Evolutionary conservation across 2,888 invertebrate genomes (phyloP).

Genomic region (Calliopum simillimum): DNA sequence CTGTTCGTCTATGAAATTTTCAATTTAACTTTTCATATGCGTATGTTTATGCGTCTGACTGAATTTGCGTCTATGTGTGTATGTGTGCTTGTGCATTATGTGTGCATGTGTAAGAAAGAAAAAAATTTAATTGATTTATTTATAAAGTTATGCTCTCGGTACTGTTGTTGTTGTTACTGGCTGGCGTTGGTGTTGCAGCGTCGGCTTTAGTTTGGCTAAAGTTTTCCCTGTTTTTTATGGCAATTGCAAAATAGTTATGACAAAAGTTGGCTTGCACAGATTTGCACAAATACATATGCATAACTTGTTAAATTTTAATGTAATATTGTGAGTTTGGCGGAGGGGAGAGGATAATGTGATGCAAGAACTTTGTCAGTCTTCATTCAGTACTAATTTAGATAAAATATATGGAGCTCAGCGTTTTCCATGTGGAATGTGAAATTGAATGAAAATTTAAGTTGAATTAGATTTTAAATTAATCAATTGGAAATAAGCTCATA

Average conservation of each 20-base stretch:
- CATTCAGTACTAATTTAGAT: too few relatives aligned
- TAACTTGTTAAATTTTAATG: conserved; percentile 10
- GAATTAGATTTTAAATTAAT: too few relatives aligned
- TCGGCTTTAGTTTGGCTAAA: not conserved
- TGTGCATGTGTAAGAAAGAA: too few relatives aligned
- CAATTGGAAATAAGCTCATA: too few relatives aligned
- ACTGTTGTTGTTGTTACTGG: not conserved
- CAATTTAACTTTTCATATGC: conserved; percentile 27
- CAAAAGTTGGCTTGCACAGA: conserved; percentile 7
- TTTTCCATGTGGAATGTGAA: too few relatives aligned
- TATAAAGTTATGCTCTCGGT: not conserved
- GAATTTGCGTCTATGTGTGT: too few relatives aligned
- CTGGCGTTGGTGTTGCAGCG: not conserved
- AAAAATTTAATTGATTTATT: conserved; percentile 22
- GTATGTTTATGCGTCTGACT: too few relatives aligned
- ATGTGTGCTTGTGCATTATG: too few relatives aligned
- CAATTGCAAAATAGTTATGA: not conserved
- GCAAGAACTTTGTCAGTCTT: too few relatives aligned
- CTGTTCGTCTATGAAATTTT: conserved; percentile 28
- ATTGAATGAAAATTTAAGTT: too few relatives aligned
- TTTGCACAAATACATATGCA: not conserved
- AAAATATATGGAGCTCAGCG: too few relatives aligned
- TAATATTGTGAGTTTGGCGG: not conserved
- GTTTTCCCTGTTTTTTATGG: not conserved
- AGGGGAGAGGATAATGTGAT: too few relatives aligned